A percentile compares a stretch with the other conserved stretches of the same genome.
Conservation (phyloP, 2,888 invertebrate species). For the Platerodrilus igneus region DNA sequence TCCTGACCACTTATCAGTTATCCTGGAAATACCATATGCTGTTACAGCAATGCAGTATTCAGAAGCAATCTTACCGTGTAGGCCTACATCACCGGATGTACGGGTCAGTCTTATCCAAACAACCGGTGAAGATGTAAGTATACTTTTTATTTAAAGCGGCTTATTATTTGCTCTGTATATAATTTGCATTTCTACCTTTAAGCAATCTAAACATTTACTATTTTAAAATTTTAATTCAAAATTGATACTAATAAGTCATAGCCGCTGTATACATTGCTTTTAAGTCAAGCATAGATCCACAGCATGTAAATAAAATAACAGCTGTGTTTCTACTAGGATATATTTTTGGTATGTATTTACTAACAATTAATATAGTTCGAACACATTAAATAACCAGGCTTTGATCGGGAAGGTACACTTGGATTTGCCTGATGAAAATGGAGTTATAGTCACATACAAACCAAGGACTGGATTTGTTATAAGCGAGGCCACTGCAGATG, state of each 20-base stretch:
- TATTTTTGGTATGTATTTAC: constrained; percentile 24
- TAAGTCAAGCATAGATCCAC: constrained; percentile 14
- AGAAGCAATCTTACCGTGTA: constrained; percentile 56
- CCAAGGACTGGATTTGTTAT: constrained; percentile 30
- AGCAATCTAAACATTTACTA: too few relatives aligned
- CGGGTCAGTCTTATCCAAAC: constrained; percentile 47
- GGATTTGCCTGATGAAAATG: constrained; percentile 15
- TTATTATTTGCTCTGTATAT: not conserved
- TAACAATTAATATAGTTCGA: constrained; percentile 27
- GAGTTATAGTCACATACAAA: constrained; percentile 27
- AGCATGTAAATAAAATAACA: constrained; percentile 22
- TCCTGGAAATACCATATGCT: constrained; percentile 34
- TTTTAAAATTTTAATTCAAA: too few relatives aligned
- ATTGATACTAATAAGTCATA: too few relatives aligned
- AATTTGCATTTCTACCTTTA: constrained; percentile 3
- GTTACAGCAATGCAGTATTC: constrained; percentile 44
- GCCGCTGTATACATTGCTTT: constrained; percentile 7
- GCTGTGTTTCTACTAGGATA: constrained; percentile 18
- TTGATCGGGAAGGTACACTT: constrained; percentile 28
- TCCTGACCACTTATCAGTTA: constrained; percentile 47
- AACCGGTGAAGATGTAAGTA: constrained; percentile 44
- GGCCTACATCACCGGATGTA: constrained; percentile 58
- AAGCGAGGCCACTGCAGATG: constrained; percentile 16
- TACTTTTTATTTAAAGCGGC: constrained; percentile 1
- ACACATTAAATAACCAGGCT: constrained; percentile 25